These are phyloP conservation scores for Saguinus imperator DNA, from an alignment of 2,113 vertebrate species.

Conservation along the genomic window DNA sequence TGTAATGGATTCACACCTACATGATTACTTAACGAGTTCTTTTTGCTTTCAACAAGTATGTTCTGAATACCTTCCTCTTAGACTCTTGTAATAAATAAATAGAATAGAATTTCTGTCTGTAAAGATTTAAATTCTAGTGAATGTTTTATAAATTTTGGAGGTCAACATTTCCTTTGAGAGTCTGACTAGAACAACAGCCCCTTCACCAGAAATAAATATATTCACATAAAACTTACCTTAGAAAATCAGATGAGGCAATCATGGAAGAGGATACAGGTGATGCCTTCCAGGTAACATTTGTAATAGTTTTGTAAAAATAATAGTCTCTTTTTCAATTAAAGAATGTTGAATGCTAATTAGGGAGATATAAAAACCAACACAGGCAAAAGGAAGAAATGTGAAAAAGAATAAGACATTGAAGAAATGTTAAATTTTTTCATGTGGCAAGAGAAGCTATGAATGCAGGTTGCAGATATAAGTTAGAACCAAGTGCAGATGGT, in stretches of 20 bases:
- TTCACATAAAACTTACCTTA: not conserved
- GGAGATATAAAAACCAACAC: not conserved
- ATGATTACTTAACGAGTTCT: not conserved
- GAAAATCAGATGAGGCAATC: not conserved
- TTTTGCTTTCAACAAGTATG: not conserved
- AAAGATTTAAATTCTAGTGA: not conserved
- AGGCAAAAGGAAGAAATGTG: not conserved
- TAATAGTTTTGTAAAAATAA: slow-evolving; percentile 25
- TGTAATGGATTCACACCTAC: not conserved
- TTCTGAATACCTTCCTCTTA: not conserved
- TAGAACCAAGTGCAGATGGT: not conserved
- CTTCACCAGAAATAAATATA: not conserved
- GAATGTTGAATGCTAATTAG: not conserved
- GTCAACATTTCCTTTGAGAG: not conserved
- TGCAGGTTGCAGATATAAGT: not conserved
- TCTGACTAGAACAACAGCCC: not conserved
- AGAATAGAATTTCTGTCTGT: not conserved
- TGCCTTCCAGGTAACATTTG: not conserved
- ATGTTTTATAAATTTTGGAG: not conserved
- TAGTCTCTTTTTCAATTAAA: not conserved
- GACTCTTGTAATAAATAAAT: not conserved
- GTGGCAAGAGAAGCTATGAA: not conserved
- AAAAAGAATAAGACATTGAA: not conserved
- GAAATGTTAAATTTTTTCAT: not conserved
- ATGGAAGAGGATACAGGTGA: not conserved